Conservation (phyloP, 2,113 vertebrate species). For the Trichechus manatus region DNA sequence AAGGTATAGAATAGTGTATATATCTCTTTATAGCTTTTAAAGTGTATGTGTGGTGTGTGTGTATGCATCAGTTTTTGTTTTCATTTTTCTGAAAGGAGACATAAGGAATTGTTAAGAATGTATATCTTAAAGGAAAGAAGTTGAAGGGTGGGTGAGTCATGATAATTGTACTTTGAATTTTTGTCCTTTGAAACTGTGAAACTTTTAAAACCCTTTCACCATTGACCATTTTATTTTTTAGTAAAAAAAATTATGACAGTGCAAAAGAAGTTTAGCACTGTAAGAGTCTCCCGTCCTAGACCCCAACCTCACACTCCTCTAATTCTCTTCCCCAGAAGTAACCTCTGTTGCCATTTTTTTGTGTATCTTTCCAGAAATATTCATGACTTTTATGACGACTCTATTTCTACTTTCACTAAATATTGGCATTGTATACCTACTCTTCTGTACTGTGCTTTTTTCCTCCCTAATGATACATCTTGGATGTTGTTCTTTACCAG, state of each 20-base stretch:
- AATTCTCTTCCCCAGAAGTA: not conserved
- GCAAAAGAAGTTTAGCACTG: not conserved
- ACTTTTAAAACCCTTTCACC: not conserved
- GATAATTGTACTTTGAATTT: not conserved
- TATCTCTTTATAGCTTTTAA: not conserved
- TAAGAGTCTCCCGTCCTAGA: not conserved
- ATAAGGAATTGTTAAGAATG: slow-evolving; percentile 7
- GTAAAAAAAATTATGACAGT: not conserved
- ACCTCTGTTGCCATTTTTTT: not conserved
- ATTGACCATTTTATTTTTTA: slow-evolving; percentile 19
- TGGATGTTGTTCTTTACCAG: not conserved
- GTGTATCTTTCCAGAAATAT: slow-evolving; percentile 27
- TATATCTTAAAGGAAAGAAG: not conserved
- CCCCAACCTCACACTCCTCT: not conserved
- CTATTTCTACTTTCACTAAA: not conserved
- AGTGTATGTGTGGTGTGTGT: not conserved
- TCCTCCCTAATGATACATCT: not conserved
- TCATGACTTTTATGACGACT: not conserved
- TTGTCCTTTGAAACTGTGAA: not conserved
- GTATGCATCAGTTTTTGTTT: not conserved
- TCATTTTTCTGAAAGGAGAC: not conserved
- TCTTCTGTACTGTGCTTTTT: not conserved
- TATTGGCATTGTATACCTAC: not conserved
- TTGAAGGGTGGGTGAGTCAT: not conserved
- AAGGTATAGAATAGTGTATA: not conserved